Percentiles rank a stretch among this genome's conserved stretches.
phyloP scores from a whole-genome alignment of 2,888 invertebrate genomes.

The Eutolmus rufibarbis region DNA sequence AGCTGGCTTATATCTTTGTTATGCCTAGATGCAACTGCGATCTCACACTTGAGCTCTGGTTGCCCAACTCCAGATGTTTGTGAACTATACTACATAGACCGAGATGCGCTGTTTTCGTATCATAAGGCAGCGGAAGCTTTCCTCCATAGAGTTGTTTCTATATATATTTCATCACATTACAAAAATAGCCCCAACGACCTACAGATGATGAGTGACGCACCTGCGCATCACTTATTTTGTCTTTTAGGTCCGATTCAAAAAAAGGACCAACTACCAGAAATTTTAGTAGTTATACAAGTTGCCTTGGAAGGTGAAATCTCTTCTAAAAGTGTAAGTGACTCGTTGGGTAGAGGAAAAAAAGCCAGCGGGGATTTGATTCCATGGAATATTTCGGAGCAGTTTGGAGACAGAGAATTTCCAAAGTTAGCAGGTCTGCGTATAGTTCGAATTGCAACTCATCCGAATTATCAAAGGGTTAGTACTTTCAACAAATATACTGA shows the following conservation, averaged over 20 bases:
- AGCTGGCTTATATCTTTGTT: conserved; percentile 89
- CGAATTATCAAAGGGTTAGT: conserved; percentile 86
- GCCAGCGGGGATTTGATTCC: conserved; percentile 98
- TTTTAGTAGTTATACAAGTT: conserved; percentile 90
- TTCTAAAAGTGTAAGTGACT: conserved; percentile 73
- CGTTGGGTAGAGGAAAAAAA: conserved; percentile 84
- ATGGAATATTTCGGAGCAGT: conserved; percentile 98
- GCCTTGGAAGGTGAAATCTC: conserved; percentile 79
- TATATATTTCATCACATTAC: conserved; percentile 98
- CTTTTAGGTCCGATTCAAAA: conserved; percentile 85
- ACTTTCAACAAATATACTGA: neutral
- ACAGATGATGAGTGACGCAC: conserved; percentile 98
- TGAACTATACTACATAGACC: conserved; percentile 84
- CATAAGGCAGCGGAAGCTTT: conserved; percentile 93
- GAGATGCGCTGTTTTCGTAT: conserved; percentile 96
- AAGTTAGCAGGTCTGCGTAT: conserved; percentile 87
- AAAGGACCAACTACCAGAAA: conserved; percentile 82
- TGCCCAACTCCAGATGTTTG: conserved; percentile 90
- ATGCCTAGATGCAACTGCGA: conserved; percentile 84
- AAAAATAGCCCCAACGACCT: conserved; percentile 99
- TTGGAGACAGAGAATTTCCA: conserved; percentile 93
- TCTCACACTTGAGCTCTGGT: conserved; percentile 72
- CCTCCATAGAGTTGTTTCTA: conserved; percentile 87
- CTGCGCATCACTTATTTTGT: conserved; percentile 97
- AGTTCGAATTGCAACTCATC: conserved; percentile 97